Percentiles rank a stretch among this genome's conserved stretches.
These are phyloP conservation scores for Drosophila orosa DNA, from an alignment of 1,140 invertebrate species.

Conservation along the genomic window DNA sequence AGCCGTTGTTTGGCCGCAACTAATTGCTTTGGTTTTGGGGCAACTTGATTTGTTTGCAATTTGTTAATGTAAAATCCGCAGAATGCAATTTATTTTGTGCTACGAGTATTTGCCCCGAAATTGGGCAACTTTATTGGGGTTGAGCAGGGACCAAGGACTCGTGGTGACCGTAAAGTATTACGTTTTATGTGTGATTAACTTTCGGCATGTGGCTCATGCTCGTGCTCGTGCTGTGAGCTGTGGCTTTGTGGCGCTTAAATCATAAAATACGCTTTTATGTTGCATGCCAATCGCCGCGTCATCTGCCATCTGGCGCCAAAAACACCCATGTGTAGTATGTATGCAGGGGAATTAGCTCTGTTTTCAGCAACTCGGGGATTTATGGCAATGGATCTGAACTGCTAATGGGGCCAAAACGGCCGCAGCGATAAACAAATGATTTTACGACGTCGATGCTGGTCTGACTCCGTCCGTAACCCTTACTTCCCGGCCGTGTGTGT, in stretches of 20 bases:
- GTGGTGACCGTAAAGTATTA: constrained; percentile 35
- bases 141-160: neutral
- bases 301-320: constrained; percentile 51
- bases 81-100: constrained; percentile 40
- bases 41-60: constrained; percentile 51
- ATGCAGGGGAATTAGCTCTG: constrained; percentile 40
- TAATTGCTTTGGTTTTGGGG: constrained; percentile 48
- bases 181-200: constrained; percentile 57
- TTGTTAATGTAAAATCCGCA: constrained; percentile 49
- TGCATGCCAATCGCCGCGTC: constrained; percentile 47
- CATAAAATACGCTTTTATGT: constrained; percentile 71
- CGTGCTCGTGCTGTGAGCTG: constrained; percentile 42
- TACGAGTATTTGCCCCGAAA: constrained; percentile 9
- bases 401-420: constrained; percentile 63
- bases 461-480: constrained; percentile 3
- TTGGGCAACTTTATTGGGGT: constrained; percentile 30
- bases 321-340: constrained; percentile 27
- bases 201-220: constrained; percentile 26
- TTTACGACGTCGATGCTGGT: constrained; percentile 48
- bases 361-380: constrained; percentile 45
- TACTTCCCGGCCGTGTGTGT: neutral
- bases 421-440: constrained; percentile 79
- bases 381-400: constrained; percentile 73
- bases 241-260: constrained; percentile 64
- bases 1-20: constrained; percentile 39